A percentile compares a stretch with the other conserved stretches of the same genome.
Evolutionary conservation across 2,797 vertebrate genomes (phyloP).

Genomic region (Bovichtus diacanthus): DNA sequence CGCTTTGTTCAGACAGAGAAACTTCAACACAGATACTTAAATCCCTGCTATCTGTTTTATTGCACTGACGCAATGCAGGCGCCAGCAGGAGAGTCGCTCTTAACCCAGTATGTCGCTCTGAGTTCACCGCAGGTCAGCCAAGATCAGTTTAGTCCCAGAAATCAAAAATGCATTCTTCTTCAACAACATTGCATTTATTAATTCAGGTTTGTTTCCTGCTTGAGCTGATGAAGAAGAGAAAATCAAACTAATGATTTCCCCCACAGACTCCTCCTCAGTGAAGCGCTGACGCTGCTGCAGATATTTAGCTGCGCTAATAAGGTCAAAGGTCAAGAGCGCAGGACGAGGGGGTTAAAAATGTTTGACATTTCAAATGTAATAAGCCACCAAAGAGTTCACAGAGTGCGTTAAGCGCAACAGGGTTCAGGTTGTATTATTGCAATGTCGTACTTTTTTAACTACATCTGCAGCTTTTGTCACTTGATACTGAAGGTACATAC

Average conservation of each 20-base stretch:
- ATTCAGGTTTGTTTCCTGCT: neutral
- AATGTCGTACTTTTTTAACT: neutral
- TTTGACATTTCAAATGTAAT: slow-evolving; percentile 9
- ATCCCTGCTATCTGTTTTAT: slow-evolving; percentile 20
- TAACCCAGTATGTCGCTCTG: neutral
- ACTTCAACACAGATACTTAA: slow-evolving; percentile 38
- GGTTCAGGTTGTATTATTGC: neutral
- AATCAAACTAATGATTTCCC: neutral
- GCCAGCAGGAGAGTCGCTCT: slow-evolving; percentile 10
- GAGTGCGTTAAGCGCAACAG: neutral
- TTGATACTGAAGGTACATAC: neutral
- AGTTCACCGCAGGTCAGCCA: slow-evolving; percentile 5
- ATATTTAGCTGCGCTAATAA: neutral
- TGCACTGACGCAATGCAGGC: slow-evolving; percentile 26
- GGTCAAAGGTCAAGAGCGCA: slow-evolving; percentile 5
- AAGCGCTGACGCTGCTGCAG: neutral
- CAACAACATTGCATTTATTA: neutral
- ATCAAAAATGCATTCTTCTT: neutral
- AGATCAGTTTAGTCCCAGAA: neutral
- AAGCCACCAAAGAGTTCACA: slow-evolving; percentile 2
- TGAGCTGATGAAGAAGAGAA: neutral
- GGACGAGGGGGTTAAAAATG: neutral
- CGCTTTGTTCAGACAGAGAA: slow-evolving; percentile 18
- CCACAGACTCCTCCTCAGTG: neutral
- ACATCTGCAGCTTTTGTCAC: too few relatives aligned